phyloP scores from a whole-genome alignment of 2,113 vertebrate genomes.

The Tauraco erythrolophus region DNA sequence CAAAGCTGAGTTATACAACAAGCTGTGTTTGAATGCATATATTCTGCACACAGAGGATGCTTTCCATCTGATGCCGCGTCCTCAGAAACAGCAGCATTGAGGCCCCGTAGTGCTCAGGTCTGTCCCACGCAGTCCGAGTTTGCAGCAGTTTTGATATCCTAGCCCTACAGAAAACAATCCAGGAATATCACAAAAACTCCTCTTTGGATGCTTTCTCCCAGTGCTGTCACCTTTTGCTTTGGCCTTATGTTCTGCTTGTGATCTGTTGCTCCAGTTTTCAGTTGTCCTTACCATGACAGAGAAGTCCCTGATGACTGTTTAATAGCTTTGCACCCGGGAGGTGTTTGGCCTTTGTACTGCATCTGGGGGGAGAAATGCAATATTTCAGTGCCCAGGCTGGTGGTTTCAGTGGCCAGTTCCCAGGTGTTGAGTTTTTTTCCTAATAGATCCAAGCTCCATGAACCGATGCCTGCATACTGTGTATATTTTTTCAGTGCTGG shows the following conservation, averaged over 20 bases:
- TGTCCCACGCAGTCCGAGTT: not conserved
- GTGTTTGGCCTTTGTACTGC: not conserved
- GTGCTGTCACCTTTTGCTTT: not conserved
- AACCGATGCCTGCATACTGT: not conserved
- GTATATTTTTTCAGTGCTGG: not conserved
- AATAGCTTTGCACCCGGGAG: not conserved
- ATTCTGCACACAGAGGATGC: not conserved
- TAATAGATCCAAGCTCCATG: not conserved
- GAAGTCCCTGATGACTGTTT: not conserved
- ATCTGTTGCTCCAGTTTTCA: not conserved
- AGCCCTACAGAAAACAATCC: not conserved
- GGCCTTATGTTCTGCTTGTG: not conserved
- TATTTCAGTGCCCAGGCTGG: not conserved
- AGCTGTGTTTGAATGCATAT: not conserved
- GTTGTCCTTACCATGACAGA: not conserved
- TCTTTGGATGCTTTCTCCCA: not conserved
- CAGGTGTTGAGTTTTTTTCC: not conserved
- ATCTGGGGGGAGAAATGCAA: not conserved
- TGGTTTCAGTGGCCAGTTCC: not conserved
- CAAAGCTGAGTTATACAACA: not conserved
- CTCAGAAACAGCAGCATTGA: not conserved
- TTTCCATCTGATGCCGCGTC: not conserved
- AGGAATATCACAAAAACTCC: not conserved
- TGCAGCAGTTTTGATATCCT: not conserved
- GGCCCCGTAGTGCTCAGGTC: not conserved